Evolutionary conservation across 2,888 invertebrate genomes (phyloP).

Genomic region (Epinotia bilunana): DNA sequence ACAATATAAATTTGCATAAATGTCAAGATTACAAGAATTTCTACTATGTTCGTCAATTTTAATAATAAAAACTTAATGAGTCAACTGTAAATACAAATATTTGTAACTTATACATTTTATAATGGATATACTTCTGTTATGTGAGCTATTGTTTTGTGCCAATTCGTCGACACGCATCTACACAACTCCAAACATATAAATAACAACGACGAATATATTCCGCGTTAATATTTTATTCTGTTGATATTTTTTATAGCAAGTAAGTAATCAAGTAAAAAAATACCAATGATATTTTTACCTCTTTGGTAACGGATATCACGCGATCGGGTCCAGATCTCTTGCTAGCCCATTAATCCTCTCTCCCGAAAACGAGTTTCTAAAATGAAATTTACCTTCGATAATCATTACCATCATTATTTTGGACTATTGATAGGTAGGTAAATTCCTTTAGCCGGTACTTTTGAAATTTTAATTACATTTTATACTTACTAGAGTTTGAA

Average conservation of each 20-base stretch:
- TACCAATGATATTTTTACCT: background rate
- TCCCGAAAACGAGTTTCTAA: conserved; percentile 47
- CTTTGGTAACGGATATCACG: too few species aligned
- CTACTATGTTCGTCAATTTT: too few species aligned
- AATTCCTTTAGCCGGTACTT: background rate
- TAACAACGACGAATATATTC: background rate
- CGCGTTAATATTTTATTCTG: too few species aligned
- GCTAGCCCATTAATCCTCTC: conserved; percentile 48
- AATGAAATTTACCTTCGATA: conserved; percentile 32
- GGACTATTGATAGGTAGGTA: conserved; percentile 5
- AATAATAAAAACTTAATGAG: too few species aligned
- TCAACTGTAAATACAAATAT: too few species aligned
- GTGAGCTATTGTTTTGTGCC: too few species aligned
- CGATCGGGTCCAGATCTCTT: background rate
- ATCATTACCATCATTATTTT: conserved; percentile 41
- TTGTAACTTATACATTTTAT: background rate
- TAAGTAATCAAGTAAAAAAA: background rate
- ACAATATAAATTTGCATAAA: too few species aligned
- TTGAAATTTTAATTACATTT: too few species aligned
- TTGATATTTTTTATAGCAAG: too few species aligned
- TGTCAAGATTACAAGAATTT: too few species aligned
- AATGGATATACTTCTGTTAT: background rate
- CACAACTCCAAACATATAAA: background rate
- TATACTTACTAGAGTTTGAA: too few species aligned
- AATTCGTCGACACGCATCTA: background rate